Evolutionary conservation across 2,113 vertebrate genomes (phyloP).

Genomic region (Campylorhamphus procurvoides): DNA sequence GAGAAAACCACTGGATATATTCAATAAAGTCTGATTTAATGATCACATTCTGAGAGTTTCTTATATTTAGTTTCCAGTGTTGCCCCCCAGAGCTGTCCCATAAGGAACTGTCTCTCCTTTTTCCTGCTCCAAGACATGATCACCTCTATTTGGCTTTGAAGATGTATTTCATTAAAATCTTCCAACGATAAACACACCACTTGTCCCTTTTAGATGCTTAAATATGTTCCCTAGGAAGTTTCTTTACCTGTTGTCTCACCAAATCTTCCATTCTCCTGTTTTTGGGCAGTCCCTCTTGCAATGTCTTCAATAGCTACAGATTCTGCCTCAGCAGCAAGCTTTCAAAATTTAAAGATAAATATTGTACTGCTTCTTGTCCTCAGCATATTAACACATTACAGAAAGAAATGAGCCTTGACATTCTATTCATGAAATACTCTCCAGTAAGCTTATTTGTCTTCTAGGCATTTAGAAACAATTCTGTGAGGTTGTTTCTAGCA

Average conservation of each 20-base stretch:
- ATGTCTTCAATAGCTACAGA: not conserved
- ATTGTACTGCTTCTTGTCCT: not conserved
- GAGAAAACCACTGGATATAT: not conserved
- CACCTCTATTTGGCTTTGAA: not conserved
- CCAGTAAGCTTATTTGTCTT: not conserved
- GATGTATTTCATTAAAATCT: not conserved
- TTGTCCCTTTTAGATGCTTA: not conserved
- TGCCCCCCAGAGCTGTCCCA: not conserved
- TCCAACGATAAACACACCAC: not conserved
- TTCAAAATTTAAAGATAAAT: not conserved
- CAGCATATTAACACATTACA: not conserved
- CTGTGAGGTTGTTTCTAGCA: accelerated
- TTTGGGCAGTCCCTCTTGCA: not conserved
- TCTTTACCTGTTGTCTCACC: not conserved
- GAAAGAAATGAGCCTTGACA: not conserved
- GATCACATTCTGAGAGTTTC: not conserved
- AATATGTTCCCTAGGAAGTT: not conserved
- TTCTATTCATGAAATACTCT: not conserved
- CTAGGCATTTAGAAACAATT: not conserved
- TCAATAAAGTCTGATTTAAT: not conserved
- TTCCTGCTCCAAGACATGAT: not conserved
- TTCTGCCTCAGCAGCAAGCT: not conserved
- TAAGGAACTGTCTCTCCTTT: not conserved
- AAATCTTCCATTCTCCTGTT: not conserved
- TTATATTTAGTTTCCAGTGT: not conserved